Evolutionary conservation across 2,113 vertebrate genomes (phyloP), one percentile per base, ranked within the genome.

Genomic region (Cyprinodon variegatus): DNA sequence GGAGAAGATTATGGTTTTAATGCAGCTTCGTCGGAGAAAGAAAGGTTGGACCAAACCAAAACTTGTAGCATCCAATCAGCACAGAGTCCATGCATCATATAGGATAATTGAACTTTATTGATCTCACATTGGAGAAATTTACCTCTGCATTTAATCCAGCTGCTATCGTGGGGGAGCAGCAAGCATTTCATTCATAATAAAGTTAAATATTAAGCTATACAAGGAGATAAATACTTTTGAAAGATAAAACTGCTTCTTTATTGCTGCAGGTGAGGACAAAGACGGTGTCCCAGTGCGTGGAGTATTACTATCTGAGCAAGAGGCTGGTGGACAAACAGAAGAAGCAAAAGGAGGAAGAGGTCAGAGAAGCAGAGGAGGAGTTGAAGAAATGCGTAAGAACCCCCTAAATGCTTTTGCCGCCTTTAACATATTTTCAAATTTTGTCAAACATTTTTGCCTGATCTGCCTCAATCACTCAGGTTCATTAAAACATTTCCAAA

Each of bases 271-370:
- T 95, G 70, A 90, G 65, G 74, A 91, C 92, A 0, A 95, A 95
- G 83, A 88, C 76, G 1, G 81, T 90, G 45, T 43, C 77, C 41
- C 93, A 95, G 72, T 96, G 95, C 61, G 91, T 96, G 29, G 95
- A 95, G 89, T 95, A 92, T 84, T 96, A 95, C 83, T 96, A 95
- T 81, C 86, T 93, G 61, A 89, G 78, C 66, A 95, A 94, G 77
- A 93, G 85, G 79, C 90, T 92, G 11, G 78, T 67, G 41, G 92
- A 93, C 46, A 94, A 93, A 72, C 92, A 91, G 83, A 90, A 83
- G 72, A 93, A 91, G 48, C 81, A 86, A 59, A 88, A 89, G 48
- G 84, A 88, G 81, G 91, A 92, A 12, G 84, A 85, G 50, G 70
- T 38, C 39, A 81, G 82, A 62, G 77, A 82, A 5, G 61, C 22